These are phyloP conservation scores for Irena cyanogastra DNA, from an alignment of 2,113 vertebrate genomes.

Conservation along the genomic window DNA sequence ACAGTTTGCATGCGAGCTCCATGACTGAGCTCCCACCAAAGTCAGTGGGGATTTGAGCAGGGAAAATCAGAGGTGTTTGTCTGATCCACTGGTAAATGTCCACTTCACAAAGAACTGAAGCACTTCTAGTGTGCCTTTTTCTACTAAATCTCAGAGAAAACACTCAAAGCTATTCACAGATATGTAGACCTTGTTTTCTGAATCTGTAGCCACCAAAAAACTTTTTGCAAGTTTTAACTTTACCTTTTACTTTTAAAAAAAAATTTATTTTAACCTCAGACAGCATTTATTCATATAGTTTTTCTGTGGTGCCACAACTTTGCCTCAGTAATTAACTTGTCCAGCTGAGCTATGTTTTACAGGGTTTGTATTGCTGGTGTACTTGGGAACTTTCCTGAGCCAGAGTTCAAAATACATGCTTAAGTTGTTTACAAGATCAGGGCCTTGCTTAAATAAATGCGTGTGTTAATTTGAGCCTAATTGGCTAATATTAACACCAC, in stretches of 20 bases:
- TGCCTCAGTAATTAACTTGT: not conserved
- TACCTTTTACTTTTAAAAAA: accelerated
- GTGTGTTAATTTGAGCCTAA: slow-evolving; percentile 34
- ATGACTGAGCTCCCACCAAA: not conserved
- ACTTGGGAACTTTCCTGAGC: not conserved
- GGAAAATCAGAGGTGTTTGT: not conserved
- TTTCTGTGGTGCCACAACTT: not conserved
- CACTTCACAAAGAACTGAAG: not conserved
- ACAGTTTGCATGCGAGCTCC: not conserved
- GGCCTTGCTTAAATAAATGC: slow-evolving; percentile 22
- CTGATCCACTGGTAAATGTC: accelerated
- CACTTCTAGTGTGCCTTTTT: not conserved
- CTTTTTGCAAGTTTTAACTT: not conserved
- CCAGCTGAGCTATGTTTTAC: not conserved
- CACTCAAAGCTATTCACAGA: not conserved
- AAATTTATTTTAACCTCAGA: not conserved
- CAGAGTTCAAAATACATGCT: not conserved
- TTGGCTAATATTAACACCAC: slow-evolving; percentile 46
- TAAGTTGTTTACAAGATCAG: slow-evolving; percentile 1
- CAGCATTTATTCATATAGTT: not conserved
- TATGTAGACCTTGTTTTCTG: not conserved
- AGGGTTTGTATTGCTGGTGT: not conserved
- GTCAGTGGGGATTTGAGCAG: not conserved
- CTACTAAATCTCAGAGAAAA: not conserved
- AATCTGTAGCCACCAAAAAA: not conserved